A percentile compares a stretch with the other conserved stretches of the same genome.
Conservation (phyloP, 2,113 vertebrate genomes). For the Peromyscus polionotus region DNA sequence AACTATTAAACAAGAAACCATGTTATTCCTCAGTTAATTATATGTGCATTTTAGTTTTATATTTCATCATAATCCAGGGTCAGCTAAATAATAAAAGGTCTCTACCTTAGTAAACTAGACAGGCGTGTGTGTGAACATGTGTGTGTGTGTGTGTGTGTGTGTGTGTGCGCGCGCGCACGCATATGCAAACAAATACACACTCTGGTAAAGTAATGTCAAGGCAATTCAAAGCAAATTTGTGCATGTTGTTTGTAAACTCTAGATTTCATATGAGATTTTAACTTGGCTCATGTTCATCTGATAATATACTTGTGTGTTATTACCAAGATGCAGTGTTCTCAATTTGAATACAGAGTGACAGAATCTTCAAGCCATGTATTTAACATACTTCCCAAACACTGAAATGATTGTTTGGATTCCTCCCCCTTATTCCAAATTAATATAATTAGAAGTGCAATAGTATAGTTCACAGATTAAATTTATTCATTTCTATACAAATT, state of each 20-base stretch:
- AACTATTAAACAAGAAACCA: background rate
- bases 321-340: background rate
- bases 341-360: background rate
- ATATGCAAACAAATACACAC: background rate
- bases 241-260: background rate
- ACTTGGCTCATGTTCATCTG: background rate
- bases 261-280: background rate
- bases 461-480: conserved; percentile 48
- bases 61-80: background rate
- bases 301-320: background rate
- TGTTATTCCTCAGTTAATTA: background rate
- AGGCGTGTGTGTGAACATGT: background rate
- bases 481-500: conserved; percentile 68
- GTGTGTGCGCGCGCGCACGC: background rate
- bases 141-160: no score
- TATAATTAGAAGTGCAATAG: conserved; percentile 59
- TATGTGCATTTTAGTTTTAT: background rate
- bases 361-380: background rate
- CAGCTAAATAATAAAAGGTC: background rate
- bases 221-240: background rate
- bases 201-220: background rate
- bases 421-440: conserved; percentile 49
- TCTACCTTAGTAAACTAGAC: background rate
- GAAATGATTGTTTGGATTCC: background rate
- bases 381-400: background rate